These are phyloP conservation scores for Telmatherina bonti DNA, from an alignment of 2,797 vertebrate genomes.

Conservation along the genomic window DNA sequence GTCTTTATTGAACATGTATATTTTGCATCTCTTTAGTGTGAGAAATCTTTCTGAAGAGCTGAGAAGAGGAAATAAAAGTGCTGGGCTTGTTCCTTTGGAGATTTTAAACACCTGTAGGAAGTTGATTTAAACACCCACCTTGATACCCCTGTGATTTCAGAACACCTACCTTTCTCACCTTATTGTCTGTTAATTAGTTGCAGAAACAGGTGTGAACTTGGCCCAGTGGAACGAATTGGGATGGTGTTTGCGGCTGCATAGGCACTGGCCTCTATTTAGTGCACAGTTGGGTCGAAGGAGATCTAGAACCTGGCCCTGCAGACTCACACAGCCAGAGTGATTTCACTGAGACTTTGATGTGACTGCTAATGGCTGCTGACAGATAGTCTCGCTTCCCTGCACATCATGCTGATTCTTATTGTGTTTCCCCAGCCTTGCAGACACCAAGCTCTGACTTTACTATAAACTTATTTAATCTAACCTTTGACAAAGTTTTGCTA, in stretches of 20 bases:
- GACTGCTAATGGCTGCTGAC: constrained; percentile 79
- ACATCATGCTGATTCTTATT: constrained; percentile 58
- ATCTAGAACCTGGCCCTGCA: constrained; percentile 55
- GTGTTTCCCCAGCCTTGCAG: constrained; percentile 49
- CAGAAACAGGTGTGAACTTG: constrained; percentile 57
- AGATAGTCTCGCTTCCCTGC: constrained; percentile 66
- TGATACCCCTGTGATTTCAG: constrained; percentile 68
- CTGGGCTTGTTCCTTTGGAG: constrained; percentile 38
- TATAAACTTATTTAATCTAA: constrained; percentile 79
- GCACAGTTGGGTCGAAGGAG: constrained; percentile 43
- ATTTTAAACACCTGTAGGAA: constrained; percentile 51
- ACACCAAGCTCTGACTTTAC: constrained; percentile 48
- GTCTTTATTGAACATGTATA: constrained; percentile 25
- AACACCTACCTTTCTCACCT: constrained; percentile 46
- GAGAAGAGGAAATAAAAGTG: constrained; percentile 43
- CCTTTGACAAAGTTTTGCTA: constrained; percentile 74
- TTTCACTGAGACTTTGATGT: constrained; percentile 82
- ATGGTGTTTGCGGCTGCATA: constrained; percentile 37
- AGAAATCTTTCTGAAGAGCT: constrained; percentile 29
- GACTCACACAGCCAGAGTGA: constrained; percentile 69
- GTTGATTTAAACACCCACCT: constrained; percentile 53
- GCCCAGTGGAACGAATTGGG: constrained; percentile 47
- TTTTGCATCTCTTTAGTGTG: constrained; percentile 32
- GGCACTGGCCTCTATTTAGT: constrained; percentile 38
- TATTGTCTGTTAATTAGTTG: constrained; percentile 73